Conservation (phyloP, 1,140 invertebrate genomes). For the Pygmarrhopalites habei region DNA sequence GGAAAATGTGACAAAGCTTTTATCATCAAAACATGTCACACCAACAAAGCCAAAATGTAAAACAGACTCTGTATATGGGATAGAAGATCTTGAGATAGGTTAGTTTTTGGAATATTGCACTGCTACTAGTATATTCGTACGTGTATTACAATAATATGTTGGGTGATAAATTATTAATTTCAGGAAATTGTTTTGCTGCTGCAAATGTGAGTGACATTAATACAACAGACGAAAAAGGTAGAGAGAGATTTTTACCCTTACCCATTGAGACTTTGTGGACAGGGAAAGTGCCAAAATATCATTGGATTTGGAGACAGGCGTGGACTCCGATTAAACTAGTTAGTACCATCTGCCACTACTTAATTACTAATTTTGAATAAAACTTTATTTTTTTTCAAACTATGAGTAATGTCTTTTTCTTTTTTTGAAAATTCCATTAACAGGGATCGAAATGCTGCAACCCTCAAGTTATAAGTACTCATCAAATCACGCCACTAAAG, state of each 20-base stretch:
- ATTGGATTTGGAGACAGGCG: constrained; percentile 36
- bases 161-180: background rate
- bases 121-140: too few species aligned
- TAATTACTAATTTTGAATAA: too few species aligned
- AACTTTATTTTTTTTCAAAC: background rate
- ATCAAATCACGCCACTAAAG: constrained; percentile 28
- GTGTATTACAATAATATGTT: background rate
- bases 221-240: constrained; percentile 17
- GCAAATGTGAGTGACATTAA: constrained; percentile 20
- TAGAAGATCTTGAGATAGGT: constrained; percentile 39
- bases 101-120: too few species aligned
- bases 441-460: constrained; percentile 35
- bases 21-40: background rate
- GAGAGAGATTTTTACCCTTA: constrained; percentile 33
- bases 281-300: constrained; percentile 20
- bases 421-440: background rate
- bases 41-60: constrained; percentile 1
- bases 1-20: constrained; percentile 1
- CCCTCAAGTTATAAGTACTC: constrained; percentile 22
- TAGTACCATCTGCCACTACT: background rate
- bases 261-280: constrained; percentile 18
- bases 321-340: constrained; percentile 32
- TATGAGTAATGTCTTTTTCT: background rate
- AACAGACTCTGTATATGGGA: constrained; percentile 6
- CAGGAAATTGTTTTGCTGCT: constrained; percentile 31